Evolutionary conservation across 2,113 vertebrate species (phyloP).

Genomic region (Cyprinodon tularosa): DNA sequence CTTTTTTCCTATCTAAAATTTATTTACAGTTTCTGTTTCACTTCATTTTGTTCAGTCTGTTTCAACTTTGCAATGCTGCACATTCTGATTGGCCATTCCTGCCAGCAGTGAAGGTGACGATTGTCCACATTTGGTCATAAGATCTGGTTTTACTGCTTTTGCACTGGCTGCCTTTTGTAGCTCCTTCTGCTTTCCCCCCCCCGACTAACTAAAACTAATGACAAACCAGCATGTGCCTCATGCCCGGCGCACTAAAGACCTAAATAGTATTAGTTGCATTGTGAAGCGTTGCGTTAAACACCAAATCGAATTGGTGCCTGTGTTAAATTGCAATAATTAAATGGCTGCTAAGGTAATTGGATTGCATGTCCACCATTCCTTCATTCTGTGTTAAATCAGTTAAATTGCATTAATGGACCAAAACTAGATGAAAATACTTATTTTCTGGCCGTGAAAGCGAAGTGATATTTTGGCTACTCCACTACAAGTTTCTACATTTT

Average conservation of each 20-base stretch:
- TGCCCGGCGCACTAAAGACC: conserved; percentile 18
- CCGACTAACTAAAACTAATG: conserved; percentile 44
- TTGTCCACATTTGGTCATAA: conserved; percentile 72
- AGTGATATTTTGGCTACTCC: not conserved
- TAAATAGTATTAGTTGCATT: conserved; percentile 21
- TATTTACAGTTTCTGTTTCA: conserved; percentile 59
- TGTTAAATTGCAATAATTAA: not conserved
- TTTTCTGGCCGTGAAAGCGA: no score
- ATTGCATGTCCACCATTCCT: no score
- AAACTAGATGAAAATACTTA: not conserved
- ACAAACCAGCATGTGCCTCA: conserved; percentile 32
- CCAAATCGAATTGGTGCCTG: not conserved
- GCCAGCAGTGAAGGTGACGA: conserved; percentile 79
- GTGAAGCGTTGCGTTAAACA: not conserved
- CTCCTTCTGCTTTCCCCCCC: not conserved
- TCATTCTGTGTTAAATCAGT: not conserved
- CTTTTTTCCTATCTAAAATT: conserved; percentile 10
- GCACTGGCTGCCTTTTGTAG: conserved; percentile 41
- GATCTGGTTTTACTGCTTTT: conserved; percentile 47
- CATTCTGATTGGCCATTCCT: conserved; percentile 87
- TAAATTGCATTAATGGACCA: not conserved
- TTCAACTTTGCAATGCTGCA: conserved; percentile 88
- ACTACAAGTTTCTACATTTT: not conserved
- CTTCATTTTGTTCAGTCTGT: conserved; percentile 81
- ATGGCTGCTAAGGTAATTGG: not conserved